phyloP scores from a whole-genome alignment of 2,113 vertebrate genomes.

The Halcyon malimbica region DNA sequence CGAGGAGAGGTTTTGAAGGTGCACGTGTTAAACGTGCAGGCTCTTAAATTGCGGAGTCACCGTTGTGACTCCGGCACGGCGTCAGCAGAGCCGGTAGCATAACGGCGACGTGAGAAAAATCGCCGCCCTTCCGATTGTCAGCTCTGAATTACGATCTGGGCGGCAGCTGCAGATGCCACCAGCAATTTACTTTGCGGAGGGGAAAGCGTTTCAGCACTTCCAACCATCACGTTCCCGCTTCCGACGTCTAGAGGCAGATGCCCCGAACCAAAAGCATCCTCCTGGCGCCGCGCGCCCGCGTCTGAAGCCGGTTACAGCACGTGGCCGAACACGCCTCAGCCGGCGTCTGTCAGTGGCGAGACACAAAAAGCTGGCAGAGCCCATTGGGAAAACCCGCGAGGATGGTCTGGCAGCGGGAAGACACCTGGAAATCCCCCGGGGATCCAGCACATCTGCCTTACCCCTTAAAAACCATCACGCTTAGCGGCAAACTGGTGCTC shows the following conservation, averaged over 20 bases:
- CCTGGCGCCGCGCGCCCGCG: neutral
- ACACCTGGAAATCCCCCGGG: accelerated
- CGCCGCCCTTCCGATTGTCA: neutral
- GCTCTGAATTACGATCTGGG: neutral
- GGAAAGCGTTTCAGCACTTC: neutral
- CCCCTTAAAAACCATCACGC: accelerated
- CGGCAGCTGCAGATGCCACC: neutral
- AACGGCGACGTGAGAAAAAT: neutral
- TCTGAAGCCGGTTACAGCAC: neutral
- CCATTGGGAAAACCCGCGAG: neutral
- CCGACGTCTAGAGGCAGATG: neutral
- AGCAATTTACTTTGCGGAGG: neutral
- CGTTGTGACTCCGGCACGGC: neutral
- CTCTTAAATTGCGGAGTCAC: neutral
- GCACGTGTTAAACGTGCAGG: accelerated
- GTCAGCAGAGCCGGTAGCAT: neutral
- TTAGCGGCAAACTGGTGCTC: accelerated
- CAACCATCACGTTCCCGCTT: neutral
- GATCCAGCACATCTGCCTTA: accelerated
- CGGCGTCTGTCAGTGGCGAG: accelerated
- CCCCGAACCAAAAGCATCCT: neutral
- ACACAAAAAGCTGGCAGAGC: neutral
- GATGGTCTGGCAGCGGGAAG: neutral
- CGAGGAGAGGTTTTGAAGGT: accelerated
- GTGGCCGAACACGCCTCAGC: neutral